Evolutionary conservation across 2,888 invertebrate species (phyloP), one percentile per base, ranked within the genome.

Genomic region (Andrena trimmerana): DNA sequence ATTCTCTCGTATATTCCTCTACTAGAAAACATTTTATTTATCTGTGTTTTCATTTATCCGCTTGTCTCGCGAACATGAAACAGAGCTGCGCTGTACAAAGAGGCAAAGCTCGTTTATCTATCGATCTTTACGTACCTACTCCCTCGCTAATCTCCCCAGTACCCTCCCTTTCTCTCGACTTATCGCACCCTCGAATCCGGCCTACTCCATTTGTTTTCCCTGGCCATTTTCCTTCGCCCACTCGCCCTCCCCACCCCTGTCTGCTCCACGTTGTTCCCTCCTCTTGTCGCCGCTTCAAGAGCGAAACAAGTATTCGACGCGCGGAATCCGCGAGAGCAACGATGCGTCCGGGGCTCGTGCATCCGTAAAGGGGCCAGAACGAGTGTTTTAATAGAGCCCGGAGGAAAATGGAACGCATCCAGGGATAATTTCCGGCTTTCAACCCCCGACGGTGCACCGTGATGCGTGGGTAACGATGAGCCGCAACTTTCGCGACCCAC

Each of bases 111-210:
- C 66, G 54, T 69, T 42, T 10, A 71, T 70, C 63, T 60, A 62
- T 78, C 73, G 71, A 71, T 83, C 71, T 66, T 60, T 73, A 75
- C 73, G 62, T 79, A 75, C 20, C 77, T 72, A 78, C 68, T 67
- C 68, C 50, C 42, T 72, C 66, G 36, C 68, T 48, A 27, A 57
- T 60, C 66, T 57, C 31, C 60, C 20, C 69, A 7, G 52, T 59
- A 72, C 24, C 59, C 24, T 60, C 29, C 29, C 50, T n/a, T 33
- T 66, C 73, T 54, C 72, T 69, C 70, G 48, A 48, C 67, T 67
- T 62, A 54, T 63, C 78, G 36, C 31, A 7, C 67, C 13, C 57
- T 42, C 20, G 27, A 24, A 75, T 66, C 65, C 31, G 20, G 29
- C 31, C 10, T 65, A 42, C 16, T 62, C 36, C 59, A 65, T 66